Evolutionary conservation across 2,113 vertebrate genomes (phyloP), one percentile per base, ranked within the genome.

Genomic region (Cariama cristata): DNA sequence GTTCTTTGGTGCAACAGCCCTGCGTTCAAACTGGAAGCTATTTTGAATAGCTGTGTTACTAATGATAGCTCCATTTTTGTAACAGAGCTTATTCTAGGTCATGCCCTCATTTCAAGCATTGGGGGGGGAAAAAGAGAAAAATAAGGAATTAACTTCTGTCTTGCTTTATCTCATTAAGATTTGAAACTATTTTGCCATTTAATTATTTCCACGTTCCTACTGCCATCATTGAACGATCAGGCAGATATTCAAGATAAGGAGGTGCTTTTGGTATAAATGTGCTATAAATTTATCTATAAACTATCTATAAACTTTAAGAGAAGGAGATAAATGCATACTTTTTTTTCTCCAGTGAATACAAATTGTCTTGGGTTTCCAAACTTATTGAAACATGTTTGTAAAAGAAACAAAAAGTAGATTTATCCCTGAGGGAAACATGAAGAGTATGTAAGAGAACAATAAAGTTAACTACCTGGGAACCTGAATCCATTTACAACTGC

Each of bases 1-100:
- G 88, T 97, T 95, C 83, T 97, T 93, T 86, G 88, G 96, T 91
- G 87, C 82, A 96, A 92, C 44, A 93, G 47, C 81, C 97, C 82
- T 91, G 87, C 82, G 94, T 98, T 98, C 96, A 98, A 94, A 97
- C 58, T 94, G 60, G 68, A 97, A 98, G 81, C 76, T 96, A 68
- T 87, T 98, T 97, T 97, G 95, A 95, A 93, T 71, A 84, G 96
- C 75, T 94, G 6, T 91, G 64, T 73, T 97, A 81, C 63, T 98
- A 98, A 97, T 94, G 95, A 98, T 96, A 97, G 74, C 28, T 96
- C 95, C 91, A 28, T 95, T 97, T 97, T 90, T 60, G 91, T 97
- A 97, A 95, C 30, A 86, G 88, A 97, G 82, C 59, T 95, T 55
- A 84, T 95, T 94, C 82, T 88, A 67, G 97, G 97, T 98, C 97